Evolutionary conservation across 2,888 invertebrate species (phyloP).

Genomic region (Lasius fuliginosus): DNA sequence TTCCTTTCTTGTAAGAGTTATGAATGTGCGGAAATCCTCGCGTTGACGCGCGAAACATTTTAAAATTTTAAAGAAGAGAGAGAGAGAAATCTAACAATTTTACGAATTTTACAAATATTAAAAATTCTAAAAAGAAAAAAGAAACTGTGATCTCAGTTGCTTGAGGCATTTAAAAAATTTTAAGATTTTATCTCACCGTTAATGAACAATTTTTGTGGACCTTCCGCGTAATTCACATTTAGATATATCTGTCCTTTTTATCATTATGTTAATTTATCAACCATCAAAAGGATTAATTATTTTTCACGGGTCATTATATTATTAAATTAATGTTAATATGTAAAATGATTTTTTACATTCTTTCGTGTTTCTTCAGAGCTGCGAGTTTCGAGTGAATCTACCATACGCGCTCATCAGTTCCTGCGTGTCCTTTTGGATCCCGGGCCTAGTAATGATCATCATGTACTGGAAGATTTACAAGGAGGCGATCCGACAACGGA

Average conservation of each 20-base stretch:
- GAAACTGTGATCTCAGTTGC: background rate
- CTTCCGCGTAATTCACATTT: background rate
- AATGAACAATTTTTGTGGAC: background rate
- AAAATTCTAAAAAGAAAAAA: background rate
- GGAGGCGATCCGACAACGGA: conserved; percentile 94
- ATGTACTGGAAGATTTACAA: conserved; percentile 95
- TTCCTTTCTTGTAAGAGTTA: background rate
- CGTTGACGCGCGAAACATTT: background rate
- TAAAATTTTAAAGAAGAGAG: background rate
- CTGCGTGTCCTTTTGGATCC: conserved; percentile 97
- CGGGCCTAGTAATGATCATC: conserved; percentile 96
- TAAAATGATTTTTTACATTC: background rate
- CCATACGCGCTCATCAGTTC: conserved; percentile 96
- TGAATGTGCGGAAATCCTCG: conserved; percentile 14
- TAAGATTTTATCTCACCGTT: background rate
- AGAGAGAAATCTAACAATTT: background rate
- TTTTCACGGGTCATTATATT: background rate
- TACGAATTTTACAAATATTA: background rate
- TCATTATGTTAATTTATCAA: conserved; percentile 3
- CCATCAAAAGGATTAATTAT: background rate
- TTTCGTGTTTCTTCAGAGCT: conserved; percentile 85
- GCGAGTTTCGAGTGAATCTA: conserved; percentile 94
- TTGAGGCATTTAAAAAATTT: background rate
- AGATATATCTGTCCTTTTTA: background rate
- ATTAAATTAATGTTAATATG: background rate